Conservation (phyloP, 2,113 vertebrate genomes). For the Trinectes maculatus region DNA sequence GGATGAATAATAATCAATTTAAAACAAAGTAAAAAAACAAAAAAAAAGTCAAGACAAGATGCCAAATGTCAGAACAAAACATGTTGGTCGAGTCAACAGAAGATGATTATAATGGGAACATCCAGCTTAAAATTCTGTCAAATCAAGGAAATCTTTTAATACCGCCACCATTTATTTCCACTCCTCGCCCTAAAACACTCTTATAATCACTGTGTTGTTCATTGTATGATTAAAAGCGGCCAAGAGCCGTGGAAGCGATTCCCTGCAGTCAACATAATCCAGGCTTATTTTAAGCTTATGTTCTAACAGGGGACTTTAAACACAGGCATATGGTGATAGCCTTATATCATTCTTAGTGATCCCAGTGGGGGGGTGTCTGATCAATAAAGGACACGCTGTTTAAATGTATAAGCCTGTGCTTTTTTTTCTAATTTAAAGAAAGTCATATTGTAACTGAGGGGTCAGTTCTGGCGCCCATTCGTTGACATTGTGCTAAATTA, state of each 20-base stretch:
- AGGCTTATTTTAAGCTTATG: slow-evolving; percentile 75
- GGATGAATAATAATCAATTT: slow-evolving; percentile 36
- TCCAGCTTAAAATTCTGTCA: slow-evolving; percentile 45
- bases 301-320: slow-evolving; percentile 68
- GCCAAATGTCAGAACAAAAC: slow-evolving; percentile 42
- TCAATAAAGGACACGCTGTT: slow-evolving; percentile 65
- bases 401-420: slow-evolving; percentile 43
- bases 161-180: slow-evolving; percentile 39
- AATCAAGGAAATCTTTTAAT: slow-evolving; percentile 61
- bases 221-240: slow-evolving; percentile 58
- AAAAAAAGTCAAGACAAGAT: slow-evolving; percentile 9
- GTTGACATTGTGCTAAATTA: slow-evolving; percentile 34
- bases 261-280: slow-evolving; percentile 67
- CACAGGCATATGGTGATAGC: slow-evolving; percentile 74
- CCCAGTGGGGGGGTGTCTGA: slow-evolving; percentile 56
- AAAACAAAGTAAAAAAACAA: slow-evolving; percentile 20
- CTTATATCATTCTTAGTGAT: slow-evolving; percentile 67
- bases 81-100: slow-evolving; percentile 9
- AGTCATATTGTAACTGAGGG: background rate
- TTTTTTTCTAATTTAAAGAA: slow-evolving; percentile 31
- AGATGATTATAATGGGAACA: slow-evolving; percentile 38
- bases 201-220: slow-evolving; percentile 50
- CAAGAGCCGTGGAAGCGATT: slow-evolving; percentile 48
- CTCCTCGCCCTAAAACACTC: slow-evolving; percentile 38
- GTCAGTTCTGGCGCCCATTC: background rate